Evolutionary conservation across 2,113 vertebrate species (phyloP), one percentile per base, ranked within the genome.

Genomic region (Pituophis catenifer): DNA sequence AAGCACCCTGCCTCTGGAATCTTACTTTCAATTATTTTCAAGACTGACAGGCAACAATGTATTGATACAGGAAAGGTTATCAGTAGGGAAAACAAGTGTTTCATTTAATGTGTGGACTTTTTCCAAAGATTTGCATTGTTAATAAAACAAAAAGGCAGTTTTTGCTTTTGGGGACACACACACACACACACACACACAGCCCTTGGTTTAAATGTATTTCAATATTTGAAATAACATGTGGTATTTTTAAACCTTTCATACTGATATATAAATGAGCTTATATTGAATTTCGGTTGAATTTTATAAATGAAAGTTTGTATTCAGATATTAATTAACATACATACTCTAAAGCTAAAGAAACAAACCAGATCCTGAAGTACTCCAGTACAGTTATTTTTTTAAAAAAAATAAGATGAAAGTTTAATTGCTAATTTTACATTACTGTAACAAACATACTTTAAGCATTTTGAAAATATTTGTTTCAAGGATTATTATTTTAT

Each of bases 1-100:
- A 97, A 98, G 96, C 95, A 95, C 96, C 65, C 94, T 97, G 95
- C 92, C 94, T 96, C 94, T 96, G 93, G 97, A 97, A 97, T 96
- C 62, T 92, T 97, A 97, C 17, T 96, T 97, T 97, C 97, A 97
- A 95, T 97, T 97, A 96, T 94, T 96, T 96, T 93, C 29, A 65
- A 97, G 95, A 59, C 93, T 95, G 90, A 90, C 94, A 95, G 96
- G 95, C 90, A 9, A 92, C 96, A 96, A 96, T 88, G 33, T 92
- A 94, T 96, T 96, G 89, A 94, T 48, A 65, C 96, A 96, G 91
- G 96, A 97, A 96, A 94, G 92, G 93, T 91, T 96, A 87, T 90
- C 90, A 94, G 92, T 95, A 81, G 95, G 97, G 88, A 75, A 96
- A 65, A 55, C 23, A 19, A 3, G 88, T 93, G n/a, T 81, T 59